Percentiles rank a stretch among this genome's conserved stretches.
Conservation (phyloP, 2,888 invertebrate species). For the Uropetala carovei region DNA sequence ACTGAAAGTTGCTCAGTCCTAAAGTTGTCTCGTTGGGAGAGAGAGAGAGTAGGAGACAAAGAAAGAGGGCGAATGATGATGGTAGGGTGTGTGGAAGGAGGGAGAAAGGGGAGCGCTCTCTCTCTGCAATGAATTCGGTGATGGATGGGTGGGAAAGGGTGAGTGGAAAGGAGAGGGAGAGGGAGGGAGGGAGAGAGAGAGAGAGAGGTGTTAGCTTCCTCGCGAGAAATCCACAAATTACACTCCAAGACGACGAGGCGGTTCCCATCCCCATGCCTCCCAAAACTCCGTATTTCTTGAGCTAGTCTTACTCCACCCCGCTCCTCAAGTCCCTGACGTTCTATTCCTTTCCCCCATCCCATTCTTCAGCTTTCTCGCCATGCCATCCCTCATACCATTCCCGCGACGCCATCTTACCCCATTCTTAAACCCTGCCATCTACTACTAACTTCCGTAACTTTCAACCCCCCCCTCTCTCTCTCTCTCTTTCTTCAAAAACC, state of each 20-base stretch:
- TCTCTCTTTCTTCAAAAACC: not conserved
- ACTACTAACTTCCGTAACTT: not conserved
- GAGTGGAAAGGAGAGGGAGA: not conserved
- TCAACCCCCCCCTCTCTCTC: too few relatives aligned
- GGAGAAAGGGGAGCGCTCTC: not conserved
- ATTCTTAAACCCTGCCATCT: not conserved
- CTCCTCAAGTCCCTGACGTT: not conserved
- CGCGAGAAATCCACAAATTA: constrained; percentile 57
- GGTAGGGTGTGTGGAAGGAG: not conserved
- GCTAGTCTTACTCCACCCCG: not conserved
- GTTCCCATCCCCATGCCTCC: not conserved
- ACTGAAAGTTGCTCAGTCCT: constrained; percentile 62
- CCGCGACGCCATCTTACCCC: not conserved
- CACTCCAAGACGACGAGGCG: constrained; percentile 15
- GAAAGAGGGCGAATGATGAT: not conserved
- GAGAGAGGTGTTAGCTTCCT: not conserved
- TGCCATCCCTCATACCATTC: not conserved
- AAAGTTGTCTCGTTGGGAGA: constrained; percentile 60
- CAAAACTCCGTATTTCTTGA: not conserved
- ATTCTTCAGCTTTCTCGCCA: too few relatives aligned
- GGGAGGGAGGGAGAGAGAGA: not conserved
- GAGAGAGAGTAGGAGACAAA: not conserved
- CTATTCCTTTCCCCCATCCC: not conserved
- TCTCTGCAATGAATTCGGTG: constrained; percentile 50
- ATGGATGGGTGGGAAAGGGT: not conserved